Base-by-base conservation (phyloP, 2,888 invertebrate species). In the Parascotia fuliginaria region DNA sequence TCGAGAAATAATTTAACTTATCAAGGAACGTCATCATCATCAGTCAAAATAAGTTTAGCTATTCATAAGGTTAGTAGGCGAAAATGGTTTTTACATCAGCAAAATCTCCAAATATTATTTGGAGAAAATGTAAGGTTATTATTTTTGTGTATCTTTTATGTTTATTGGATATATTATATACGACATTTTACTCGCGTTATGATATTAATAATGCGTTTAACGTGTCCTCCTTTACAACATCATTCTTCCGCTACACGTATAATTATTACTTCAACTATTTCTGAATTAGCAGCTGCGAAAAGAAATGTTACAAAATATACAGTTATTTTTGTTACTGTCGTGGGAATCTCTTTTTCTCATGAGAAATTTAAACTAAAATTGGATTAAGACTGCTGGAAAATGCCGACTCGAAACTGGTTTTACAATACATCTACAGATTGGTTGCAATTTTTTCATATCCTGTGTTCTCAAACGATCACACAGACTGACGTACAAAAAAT, bases 361-460 rank as follows among this genome's bases (percentile, higher is more conserved):
- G n/a, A 12, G 5, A 3, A 33, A 9, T 27, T 27, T 31, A 27
- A 22, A 29, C 34, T n/a, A 22, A 46, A 39, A 31, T 22, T 9
- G 9, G 9, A 19, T 14, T 48, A 19, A 19, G 19, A 3, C 3
- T 19, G 5, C 5, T 2, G 19, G 19, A 3, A 19, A n/a, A n/a
- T n/a, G n/a, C n/a, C n/a, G n/a, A n/a, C n/a, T n/a, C n/a, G 22
- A 19, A 19, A 3, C 19, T 3, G 3, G 19, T 19, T 47, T 36
- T 42, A 46, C 24, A 31, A 14, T 9, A 13, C 9, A 33, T 27
- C 19, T 36, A 41, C 42, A n/a, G n/a, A n/a, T 27, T 34, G 16
- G 32, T 36, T 3, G 50, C 43, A 57, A 49, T 55, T 45, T 52
- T 60, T 49, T 52, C 41, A 57, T 52, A 57, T 57, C 45, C 42